These are phyloP conservation scores for Ploceus nigricollis DNA, from an alignment of 2,113 vertebrate genomes.

Conservation along the genomic window DNA sequence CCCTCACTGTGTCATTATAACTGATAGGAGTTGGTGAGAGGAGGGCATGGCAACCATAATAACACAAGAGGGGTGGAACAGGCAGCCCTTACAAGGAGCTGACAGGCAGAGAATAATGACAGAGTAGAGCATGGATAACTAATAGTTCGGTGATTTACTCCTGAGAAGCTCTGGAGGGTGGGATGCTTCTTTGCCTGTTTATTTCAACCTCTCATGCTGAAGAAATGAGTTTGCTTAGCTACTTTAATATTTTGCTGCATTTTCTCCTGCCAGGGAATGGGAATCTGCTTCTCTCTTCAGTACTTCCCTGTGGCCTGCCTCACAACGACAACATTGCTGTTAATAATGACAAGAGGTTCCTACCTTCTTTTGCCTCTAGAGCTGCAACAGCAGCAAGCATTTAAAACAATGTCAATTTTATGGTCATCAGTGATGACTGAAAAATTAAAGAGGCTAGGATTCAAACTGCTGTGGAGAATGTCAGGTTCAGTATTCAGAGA, in stretches of 20 bases:
- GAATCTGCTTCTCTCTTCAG: neutral
- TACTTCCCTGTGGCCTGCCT: neutral
- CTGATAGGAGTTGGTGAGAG: neutral
- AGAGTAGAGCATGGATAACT: conserved; percentile 19
- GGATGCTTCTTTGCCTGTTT: neutral
- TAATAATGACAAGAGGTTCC: neutral
- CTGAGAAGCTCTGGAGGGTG: conserved; percentile 30
- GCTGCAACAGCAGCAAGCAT: neutral
- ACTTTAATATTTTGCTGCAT: neutral
- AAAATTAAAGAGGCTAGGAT: neutral
- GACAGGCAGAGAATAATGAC: conserved; percentile 34
- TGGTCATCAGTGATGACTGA: neutral
- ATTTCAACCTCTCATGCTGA: neutral
- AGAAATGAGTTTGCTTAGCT: neutral
- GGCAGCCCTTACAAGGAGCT: neutral
- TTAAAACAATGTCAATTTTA: neutral
- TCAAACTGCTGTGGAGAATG: conserved; percentile 9
- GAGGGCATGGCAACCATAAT: conserved; percentile 1
- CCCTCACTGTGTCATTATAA: neutral
- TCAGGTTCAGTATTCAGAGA: conserved; percentile 37
- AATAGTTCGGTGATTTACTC: conserved; percentile 50
- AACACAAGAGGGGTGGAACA: neutral
- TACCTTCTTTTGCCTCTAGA: neutral
- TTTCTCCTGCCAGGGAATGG: neutral
- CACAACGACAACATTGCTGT: neutral